Percentiles rank a stretch among this genome's conserved stretches.
Conservation (phyloP, 1,140 invertebrate species). For the Caerostris darwini region DNA sequence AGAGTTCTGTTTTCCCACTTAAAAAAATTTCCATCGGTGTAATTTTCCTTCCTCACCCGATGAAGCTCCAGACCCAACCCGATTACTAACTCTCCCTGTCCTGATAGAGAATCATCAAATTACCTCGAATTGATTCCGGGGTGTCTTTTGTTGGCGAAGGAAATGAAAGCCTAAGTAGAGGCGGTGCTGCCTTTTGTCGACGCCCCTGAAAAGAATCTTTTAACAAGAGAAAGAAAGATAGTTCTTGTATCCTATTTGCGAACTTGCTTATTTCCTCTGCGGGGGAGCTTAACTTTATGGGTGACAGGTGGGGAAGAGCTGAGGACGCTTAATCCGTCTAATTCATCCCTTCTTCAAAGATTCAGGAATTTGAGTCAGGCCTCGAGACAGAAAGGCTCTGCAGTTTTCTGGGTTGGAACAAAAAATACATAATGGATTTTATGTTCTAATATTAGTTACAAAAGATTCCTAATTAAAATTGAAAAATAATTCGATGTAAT, state of each 20-base stretch:
- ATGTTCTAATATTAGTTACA: too few species aligned
- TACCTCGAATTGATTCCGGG: conserved; percentile 41
- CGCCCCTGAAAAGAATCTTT: not conserved
- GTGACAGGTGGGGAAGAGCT: not conserved
- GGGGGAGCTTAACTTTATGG: not conserved
- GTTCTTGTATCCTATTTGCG: not conserved
- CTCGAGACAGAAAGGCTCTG: too few species aligned
- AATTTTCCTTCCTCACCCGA: too few species aligned
- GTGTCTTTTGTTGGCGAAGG: conserved; percentile 5
- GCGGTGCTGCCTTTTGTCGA: too few species aligned
- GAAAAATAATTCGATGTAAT: too few species aligned
- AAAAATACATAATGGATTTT: too few species aligned
- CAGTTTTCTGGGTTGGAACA: too few species aligned
- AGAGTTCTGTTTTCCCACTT: too few species aligned
- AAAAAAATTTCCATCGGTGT: too few species aligned
- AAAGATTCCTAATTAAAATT: too few species aligned
- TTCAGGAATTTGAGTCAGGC: too few species aligned
- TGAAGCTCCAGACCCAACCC: not conserved
- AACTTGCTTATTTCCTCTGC: not conserved
- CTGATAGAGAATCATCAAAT: conserved; percentile 49
- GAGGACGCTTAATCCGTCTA: not conserved
- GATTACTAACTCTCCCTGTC: conserved; percentile 22
- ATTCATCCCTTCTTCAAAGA: not conserved
- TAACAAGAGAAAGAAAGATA: not conserved
- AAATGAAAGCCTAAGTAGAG: not conserved